Base-by-base conservation (phyloP, 1,140 invertebrate species). In the Lepidurus apus region DNA sequence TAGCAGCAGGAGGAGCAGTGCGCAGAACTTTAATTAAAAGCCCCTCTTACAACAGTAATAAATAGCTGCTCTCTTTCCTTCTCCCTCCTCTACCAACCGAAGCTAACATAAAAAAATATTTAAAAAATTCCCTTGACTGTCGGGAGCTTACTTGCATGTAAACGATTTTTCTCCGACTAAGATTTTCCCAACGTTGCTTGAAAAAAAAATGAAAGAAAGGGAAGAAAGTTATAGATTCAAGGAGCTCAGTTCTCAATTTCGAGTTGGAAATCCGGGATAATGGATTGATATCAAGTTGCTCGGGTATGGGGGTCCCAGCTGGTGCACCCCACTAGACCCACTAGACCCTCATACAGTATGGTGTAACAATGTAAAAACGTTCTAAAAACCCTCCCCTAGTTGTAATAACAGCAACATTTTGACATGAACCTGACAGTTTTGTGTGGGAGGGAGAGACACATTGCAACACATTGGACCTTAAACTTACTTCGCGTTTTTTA, bases 171-270 rank as follows among this genome's bases (percentile, higher is more conserved):
- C 34, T 34, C 34, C 34, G 3, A 34, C 34, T 34, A 34, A 34
- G 34, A 0, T 34, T 34, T 34, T 34, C 34, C 34, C 34, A 34
- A 34, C 34, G 34, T 34, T 34, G 34, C 4, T 34, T 34, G 34
- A 34, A 34, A 34, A 34, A 34, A 34, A 65, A 65, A 21, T 13
- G 53, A 17, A 65, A 65, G 7, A 65, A 65, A 65, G 9, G 6
- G 8, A 65, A 65, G 53, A 21, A 7, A 65, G 53, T 17, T 7
- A 13, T 17, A 65, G 34, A 34, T 34, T 65, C 21, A 21, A 17
- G 13, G 53, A 65, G 53, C 53, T 65, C 53, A 65, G 53, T 65
- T 65, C 53, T 65, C 53, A 65, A 65, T 65, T 65, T 65, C 53
- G 53, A n/a, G 53, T 65, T 65, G 17, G 17, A 65, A 65, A 65